Base-by-base conservation (phyloP, 1,140 invertebrate genomes). In the Brachionus plicatilis region DNA sequence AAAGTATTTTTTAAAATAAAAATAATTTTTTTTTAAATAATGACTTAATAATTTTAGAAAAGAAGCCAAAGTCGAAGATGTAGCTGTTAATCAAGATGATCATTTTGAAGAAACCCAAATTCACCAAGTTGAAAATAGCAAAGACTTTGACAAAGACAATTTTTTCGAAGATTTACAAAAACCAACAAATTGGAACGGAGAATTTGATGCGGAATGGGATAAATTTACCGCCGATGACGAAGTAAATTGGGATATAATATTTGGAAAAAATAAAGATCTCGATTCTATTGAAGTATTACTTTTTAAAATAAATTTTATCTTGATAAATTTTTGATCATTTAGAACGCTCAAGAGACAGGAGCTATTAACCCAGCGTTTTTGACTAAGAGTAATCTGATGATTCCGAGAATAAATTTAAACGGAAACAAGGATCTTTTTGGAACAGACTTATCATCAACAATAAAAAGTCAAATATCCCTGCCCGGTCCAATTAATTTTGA, bases 181-280 rank as follows among this genome's bases (percentile, higher is more conserved):
- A 3, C 72, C 72, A 17, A 76, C 43, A 24, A n/a, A 20, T 20
- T 43, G 33, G 14, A 12, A 75, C 5, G 45, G 53, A 29, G 72
- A 76, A 50, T 76, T 76, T 24, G 45, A 76, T 50, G 27, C 72
- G 12, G 72, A 76, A 27, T 76, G 72, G 72, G 72, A 76, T 27
- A 76, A 76, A 50, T 76, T 76, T 76, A 76, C 45, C 14, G 24
- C 27, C 1, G 72, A 76, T 50, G 72, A 76, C 27, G 72, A 76
- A 12, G 50, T 76, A 29, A 76, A 76, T 76, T 76, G 72, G 72
- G 72, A 76, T 27, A 76, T 50, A 5, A 76, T 76, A 27, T 76
- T 76, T 50, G 72, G 72, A 29, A 76, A 76, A 20, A 50, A 76
- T 27, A 12, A 24, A 24, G 47, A 76, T n/a, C 20, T 76, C 2